phyloP scores from a whole-genome alignment of 2,113 vertebrate genomes.

The Pluvialis apricaria region DNA sequence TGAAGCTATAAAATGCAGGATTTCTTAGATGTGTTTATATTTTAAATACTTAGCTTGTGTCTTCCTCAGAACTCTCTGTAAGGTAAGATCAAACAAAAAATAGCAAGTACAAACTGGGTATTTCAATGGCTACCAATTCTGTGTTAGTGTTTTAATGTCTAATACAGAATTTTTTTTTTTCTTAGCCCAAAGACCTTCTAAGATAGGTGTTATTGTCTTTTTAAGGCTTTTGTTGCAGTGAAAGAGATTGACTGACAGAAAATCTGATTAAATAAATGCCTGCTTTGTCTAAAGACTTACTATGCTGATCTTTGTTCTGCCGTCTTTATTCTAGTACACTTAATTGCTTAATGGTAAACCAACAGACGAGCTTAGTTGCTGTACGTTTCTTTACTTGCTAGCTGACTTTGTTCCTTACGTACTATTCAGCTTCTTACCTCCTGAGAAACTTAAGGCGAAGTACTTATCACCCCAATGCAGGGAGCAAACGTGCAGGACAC shows the following conservation, averaged over 20 bases:
- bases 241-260: not conserved
- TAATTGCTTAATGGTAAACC: not conserved
- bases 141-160: not conserved
- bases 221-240: not conserved
- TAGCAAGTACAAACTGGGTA: not conserved
- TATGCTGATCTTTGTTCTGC: not conserved
- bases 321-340: not conserved
- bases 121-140: not conserved
- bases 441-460: not conserved
- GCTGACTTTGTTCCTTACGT: not conserved
- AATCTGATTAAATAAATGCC: not conserved
- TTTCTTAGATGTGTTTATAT: not conserved
- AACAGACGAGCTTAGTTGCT: not conserved
- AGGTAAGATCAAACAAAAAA: not conserved
- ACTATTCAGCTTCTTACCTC: not conserved
- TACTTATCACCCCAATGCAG: not conserved
- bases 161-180: not conserved
- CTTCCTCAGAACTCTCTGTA: not conserved
- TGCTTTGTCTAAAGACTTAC: not conserved
- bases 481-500: fast-evolving
- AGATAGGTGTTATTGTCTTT: not conserved
- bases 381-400: not conserved
- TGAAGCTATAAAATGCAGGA: not conserved
- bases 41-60: not conserved
- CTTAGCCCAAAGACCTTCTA: not conserved